Evolutionary conservation across 2,888 invertebrate species (phyloP), one percentile per base, ranked within the genome.

Genomic region (Pocota personata): DNA sequence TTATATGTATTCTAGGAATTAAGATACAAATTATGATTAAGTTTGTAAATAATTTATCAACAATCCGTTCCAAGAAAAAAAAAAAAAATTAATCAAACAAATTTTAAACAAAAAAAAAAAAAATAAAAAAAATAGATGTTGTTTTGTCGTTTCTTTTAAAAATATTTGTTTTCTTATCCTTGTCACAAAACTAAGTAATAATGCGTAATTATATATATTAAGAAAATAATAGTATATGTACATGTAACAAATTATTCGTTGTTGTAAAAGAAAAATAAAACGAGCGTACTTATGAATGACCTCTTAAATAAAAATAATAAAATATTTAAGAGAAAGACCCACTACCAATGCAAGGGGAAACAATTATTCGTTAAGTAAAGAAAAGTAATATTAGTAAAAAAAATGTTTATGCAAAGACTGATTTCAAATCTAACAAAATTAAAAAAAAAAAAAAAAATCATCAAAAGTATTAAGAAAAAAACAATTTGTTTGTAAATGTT

Each of bases 21-120:
- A 72, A 82, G 71, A 64, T 40, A 72, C 24, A 77, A 72, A 67
- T 86, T 82, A 82, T 60, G 10, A 72, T 66, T 86, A 86, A 67
- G 76, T 86, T 82, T 82, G 82, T 86, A 82, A 82, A 86, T 86
- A 86, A 30, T 72, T 86, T 82, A 77, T 82, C 82, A 77, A 77
- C 46, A 86, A 82, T 86, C 86, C 86, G 86, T 82, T 86, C 86
- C 82, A 82, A 67, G 6, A 80, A 79, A 50, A 72, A 55, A 40
- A 71, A 40, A 8, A 37, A 52, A 80, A 40, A 71, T 48, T 10
- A 62, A 76, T 8, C 12, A 46, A 72, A 52, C 30, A 37, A 72
- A 72, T 73, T 58, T 19, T 21, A 40, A 58, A 52, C 14, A n/a
- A 43, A 57, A 30, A 64, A 35, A 46, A 62, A 14, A 35, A 43